Percentiles rank a stretch among this genome's conserved stretches.
Evolutionary conservation across 2,888 invertebrate genomes (phyloP).

Genomic region (Ceramica pisi): DNA sequence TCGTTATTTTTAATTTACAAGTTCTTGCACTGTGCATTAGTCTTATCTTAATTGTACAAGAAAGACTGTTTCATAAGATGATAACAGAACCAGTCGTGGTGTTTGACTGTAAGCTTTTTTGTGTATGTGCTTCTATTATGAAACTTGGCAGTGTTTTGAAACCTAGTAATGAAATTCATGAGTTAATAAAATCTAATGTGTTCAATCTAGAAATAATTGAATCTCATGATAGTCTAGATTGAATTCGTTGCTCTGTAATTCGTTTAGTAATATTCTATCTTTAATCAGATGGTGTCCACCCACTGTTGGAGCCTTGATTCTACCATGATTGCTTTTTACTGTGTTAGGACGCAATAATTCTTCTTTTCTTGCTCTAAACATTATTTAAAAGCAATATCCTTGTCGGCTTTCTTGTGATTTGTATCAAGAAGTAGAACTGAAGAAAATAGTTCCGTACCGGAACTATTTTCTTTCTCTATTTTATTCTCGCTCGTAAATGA

Average conservation of each 20-base stretch:
- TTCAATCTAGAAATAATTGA: constrained; percentile 44
- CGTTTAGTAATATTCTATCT: constrained; percentile 45
- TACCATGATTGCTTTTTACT: constrained; percentile 40
- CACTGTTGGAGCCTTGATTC: constrained; percentile 22
- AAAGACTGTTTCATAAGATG: constrained; percentile 62
- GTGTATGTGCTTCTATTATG: constrained; percentile 26
- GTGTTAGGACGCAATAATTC: constrained; percentile 4
- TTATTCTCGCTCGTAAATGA: background rate
- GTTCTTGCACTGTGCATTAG: constrained; percentile 68
- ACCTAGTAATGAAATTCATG: constrained; percentile 7
- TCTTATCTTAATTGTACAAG: constrained; percentile 73
- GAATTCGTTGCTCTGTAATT: constrained; percentile 39
- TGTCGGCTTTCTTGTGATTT: constrained; percentile 20
- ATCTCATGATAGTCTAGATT: constrained; percentile 41
- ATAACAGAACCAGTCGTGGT: constrained; percentile 56
- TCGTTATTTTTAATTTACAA: constrained; percentile 72
- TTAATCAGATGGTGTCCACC: constrained; percentile 37
- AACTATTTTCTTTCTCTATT: no score
- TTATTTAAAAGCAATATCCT: constrained; percentile 1
- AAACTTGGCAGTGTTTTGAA: constrained; percentile 30
- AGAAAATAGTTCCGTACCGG: constrained; percentile 19
- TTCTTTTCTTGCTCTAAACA: constrained; percentile 23
- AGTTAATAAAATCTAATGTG: constrained; percentile 39
- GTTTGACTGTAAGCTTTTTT: constrained; percentile 34
- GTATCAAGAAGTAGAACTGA: constrained; percentile 4